Evolutionary conservation across 2,113 vertebrate species (phyloP).

Genomic region (Raphicerus campestris): DNA sequence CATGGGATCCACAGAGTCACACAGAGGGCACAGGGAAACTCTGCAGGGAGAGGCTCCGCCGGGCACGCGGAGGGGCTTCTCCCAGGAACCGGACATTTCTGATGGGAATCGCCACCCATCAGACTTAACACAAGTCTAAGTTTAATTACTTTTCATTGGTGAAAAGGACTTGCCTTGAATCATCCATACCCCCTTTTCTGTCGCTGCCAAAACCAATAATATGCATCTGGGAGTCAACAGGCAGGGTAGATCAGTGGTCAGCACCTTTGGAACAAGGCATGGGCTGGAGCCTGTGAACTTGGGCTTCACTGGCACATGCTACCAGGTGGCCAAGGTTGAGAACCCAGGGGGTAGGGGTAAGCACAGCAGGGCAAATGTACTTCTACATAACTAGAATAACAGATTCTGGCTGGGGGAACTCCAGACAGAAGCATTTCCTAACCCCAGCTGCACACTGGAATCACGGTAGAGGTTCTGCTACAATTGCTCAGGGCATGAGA

Average conservation of each 20-base stretch:
- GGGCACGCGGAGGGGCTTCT: accelerated
- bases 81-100: neutral
- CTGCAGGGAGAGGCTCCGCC: accelerated
- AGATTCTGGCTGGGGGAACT: neutral
- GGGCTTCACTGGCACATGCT: accelerated
- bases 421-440: neutral
- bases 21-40: accelerated
- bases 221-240: neutral
- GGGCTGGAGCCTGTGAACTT: neutral
- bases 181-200: no score
- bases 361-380: accelerated
- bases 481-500: neutral
- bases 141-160: neutral
- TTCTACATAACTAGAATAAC: accelerated
- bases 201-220: neutral
- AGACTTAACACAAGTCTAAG: neutral
- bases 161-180: neutral
- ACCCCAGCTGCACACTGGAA: accelerated
- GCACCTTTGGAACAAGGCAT: neutral
- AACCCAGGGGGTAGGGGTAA: accelerated
- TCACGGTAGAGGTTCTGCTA: neutral
- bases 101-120: neutral
- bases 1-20: neutral
- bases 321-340: neutral
- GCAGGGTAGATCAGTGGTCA: neutral